These are phyloP conservation scores for Palythoa grandis DNA, from an alignment of 92 coral and sea anemone species.

Conservation along the genomic window DNA sequence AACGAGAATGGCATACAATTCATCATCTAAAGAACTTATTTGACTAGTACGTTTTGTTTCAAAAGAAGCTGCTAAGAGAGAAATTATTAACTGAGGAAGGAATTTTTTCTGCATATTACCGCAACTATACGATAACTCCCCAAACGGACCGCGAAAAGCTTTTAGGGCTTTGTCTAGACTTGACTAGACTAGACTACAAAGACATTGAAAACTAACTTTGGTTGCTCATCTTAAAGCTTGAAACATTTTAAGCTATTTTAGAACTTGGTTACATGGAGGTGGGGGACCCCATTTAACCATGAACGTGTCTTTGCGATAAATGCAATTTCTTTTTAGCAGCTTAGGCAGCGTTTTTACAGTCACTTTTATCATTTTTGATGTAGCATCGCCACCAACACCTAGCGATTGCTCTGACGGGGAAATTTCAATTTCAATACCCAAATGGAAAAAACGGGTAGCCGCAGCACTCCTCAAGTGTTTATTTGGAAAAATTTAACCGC, in stretches of 20 bases:
- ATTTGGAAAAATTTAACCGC: too few species aligned
- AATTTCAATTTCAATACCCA: background rate
- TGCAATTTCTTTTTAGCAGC: slow-evolving; percentile 4
- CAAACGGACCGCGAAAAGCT: background rate
- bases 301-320: slow-evolving; percentile 13
- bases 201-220: too few species aligned
- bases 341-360: too few species aligned
- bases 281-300: slow-evolving; percentile 6
- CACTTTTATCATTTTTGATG: too few species aligned
- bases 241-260: slow-evolving; percentile 3
- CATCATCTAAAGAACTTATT: slow-evolving; percentile 25
- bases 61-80: background rate
- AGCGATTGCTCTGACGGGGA: background rate
- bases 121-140: background rate
- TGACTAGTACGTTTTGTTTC: slow-evolving; percentile 31
- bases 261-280: background rate
- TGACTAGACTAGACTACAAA: background rate
- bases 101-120: background rate
- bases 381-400: background rate
- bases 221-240: too few species aligned
- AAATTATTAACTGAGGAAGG: background rate
- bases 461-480: too few species aligned
- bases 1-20: slow-evolving; percentile 17
- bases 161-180: background rate
- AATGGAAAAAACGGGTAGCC: background rate